phyloP scores from a whole-genome alignment of 2,113 vertebrate species.

The Elephantulus edwardii region DNA sequence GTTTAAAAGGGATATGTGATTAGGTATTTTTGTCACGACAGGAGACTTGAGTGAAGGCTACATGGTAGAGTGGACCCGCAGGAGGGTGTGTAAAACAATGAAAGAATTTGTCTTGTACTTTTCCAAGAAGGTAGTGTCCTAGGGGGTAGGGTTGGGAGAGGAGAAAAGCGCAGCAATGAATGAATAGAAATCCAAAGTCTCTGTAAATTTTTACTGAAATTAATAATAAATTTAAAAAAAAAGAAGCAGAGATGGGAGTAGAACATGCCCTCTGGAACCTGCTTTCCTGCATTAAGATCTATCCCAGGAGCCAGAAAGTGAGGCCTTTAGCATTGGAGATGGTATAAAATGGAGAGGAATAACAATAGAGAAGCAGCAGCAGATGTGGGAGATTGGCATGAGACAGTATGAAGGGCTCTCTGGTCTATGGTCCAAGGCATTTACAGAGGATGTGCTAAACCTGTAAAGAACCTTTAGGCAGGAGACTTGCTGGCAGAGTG shows the following conservation, averaged over 20 bases:
- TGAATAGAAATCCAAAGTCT: too few species aligned
- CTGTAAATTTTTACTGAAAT: too few species aligned
- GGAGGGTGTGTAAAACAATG: too few species aligned
- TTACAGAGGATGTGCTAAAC: neutral
- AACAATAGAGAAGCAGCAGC: neutral
- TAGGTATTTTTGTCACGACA: too few species aligned
- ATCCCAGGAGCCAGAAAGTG: neutral
- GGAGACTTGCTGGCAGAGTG: neutral
- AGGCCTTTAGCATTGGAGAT: neutral
- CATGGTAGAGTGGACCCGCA: too few species aligned
- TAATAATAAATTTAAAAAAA: too few species aligned
- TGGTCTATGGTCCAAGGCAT: neutral
- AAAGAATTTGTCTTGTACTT: too few species aligned
- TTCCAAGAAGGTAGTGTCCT: too few species aligned
- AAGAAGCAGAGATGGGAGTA: neutral
- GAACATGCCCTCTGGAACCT: neutral
- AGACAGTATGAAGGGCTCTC: neutral
- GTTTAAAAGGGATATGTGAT: too few species aligned
- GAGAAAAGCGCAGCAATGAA: too few species aligned
- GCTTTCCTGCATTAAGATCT: neutral
- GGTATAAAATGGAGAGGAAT: neutral
- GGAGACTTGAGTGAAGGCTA: too few species aligned
- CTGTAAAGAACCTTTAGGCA: neutral
- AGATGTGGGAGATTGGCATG: neutral
- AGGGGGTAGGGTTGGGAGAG: too few species aligned